Percentiles rank a stretch among this genome's conserved stretches.
These are phyloP conservation scores for Gasterosteus nipponicus DNA, from an alignment of 2,113 vertebrate species.

Conservation along the genomic window DNA sequence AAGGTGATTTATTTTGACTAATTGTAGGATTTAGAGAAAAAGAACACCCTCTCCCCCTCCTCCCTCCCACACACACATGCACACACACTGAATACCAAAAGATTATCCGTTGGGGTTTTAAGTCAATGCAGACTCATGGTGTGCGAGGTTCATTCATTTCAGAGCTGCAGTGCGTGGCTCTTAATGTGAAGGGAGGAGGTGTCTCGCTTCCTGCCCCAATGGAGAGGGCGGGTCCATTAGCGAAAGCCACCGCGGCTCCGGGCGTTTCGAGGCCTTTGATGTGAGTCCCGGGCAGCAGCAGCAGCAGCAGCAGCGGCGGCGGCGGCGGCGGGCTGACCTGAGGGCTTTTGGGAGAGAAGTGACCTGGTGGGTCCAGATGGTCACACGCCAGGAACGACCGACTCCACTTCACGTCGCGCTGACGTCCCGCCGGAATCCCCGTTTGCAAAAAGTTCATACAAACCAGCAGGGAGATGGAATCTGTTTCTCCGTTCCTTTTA, in stretches of 20 bases:
- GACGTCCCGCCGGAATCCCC: no score
- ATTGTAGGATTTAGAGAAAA: no score
- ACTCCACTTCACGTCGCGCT: not conserved
- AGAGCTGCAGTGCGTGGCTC: conserved; percentile 32
- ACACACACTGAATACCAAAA: not conserved
- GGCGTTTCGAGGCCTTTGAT: conserved; percentile 62
- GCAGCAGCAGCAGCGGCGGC: conserved; percentile 42
- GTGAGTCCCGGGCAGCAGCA: conserved; percentile 64
- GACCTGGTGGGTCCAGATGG: conserved; percentile 32
- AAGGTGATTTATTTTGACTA: no score
- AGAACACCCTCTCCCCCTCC: no score
- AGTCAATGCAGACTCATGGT: conserved; percentile 20
- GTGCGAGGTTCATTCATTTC: conserved; percentile 30
- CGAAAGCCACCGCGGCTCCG: conserved; percentile 64
- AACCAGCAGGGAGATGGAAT: not conserved
- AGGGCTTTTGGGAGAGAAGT: conserved; percentile 16
- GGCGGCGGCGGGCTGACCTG: conserved; percentile 30
- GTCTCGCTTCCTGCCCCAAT: conserved; percentile 41
- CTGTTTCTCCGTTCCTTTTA: not conserved
- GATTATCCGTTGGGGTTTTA: not conserved
- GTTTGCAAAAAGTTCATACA: not conserved
- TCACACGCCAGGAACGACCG: no score
- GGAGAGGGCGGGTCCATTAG: conserved; percentile 57
- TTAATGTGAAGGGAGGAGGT: conserved; percentile 64
- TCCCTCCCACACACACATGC: no score